Evolutionary conservation across 2,113 vertebrate species (phyloP).

Genomic region (Melanocharis versteri): DNA sequence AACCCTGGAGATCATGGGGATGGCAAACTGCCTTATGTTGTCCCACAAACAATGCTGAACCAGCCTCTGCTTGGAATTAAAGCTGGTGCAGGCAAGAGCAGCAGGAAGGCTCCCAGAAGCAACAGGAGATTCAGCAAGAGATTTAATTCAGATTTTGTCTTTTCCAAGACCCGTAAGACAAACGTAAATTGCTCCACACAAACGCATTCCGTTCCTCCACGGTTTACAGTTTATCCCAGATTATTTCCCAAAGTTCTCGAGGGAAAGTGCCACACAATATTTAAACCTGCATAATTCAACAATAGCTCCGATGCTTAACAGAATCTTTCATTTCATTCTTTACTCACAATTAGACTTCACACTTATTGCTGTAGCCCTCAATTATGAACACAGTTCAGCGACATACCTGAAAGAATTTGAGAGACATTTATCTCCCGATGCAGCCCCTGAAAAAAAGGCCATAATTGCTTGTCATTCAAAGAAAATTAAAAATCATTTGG

Average conservation of each 20-base stretch:
- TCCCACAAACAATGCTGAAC: fast-evolving
- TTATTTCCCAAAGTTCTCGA: neutral
- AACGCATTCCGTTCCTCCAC: neutral
- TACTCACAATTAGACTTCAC: neutral
- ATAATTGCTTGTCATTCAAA: slow-evolving; percentile 9
- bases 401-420: neutral
- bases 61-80: no score
- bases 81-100: fast-evolving
- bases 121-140: neutral
- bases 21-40: fast-evolving
- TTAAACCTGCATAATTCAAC: neutral
- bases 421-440: neutral
- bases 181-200: neutral
- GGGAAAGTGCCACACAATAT: neutral
- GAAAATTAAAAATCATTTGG: slow-evolving; percentile 13
- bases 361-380: neutral
- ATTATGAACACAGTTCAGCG: neutral
- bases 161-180: neutral
- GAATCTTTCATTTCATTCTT: neutral
- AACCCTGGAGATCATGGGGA: neutral
- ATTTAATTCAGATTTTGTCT: neutral
- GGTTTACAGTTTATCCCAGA: neutral
- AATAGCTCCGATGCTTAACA: neutral
- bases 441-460: neutral
- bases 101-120: neutral